Base-by-base conservation (phyloP, 2,113 vertebrate genomes). In the Otocyon megalotis region DNA sequence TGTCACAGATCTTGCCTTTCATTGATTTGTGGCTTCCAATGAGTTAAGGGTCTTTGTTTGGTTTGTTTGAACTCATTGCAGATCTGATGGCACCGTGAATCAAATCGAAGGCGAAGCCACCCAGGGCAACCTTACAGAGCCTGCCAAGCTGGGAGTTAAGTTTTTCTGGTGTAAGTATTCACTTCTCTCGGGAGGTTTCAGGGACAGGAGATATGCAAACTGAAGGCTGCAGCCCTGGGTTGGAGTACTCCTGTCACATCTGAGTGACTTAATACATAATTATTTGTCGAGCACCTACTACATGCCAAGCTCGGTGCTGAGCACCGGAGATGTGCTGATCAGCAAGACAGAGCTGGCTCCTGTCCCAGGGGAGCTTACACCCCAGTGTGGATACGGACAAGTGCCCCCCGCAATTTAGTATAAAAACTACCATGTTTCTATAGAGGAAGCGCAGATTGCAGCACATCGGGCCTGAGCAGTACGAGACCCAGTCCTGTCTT, bases 81-180 rank as follows among this genome's bases (percentile, higher is more conserved):
- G 98, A 69, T 26, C 97, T 60, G 99, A 99, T 77, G 99, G 99
- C 91, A 98, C 98, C 48, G 11, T 99, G 95, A 99, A 98, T 3
- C 98, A 98, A 92, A 98, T 99, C 0, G 99, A 99, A 97, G 99
- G 99, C 16, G 99, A 98, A 19, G 98, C 99, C n/a, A 98, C 98
- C 69, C 98, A 98, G 20, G 98, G 97, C 88, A 99, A 99, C 76
- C 67, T 98, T 9, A 99, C 98, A 50, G 99, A 99, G 93, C 99
- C 99, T 0, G 99, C 99, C 95, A 99, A 99, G 97, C 96, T 99
- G 96, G 98, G 98, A 0, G 99, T 99, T 90, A 99, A 98, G 98
- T 99, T 99, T 94, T 99, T 98, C 81, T 99, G 99, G 26, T 98
- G 99, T 99, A 98, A 99, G 99, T 97, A 82, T 77, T 17, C 35